Evolutionary conservation across 2,113 vertebrate species (phyloP), one percentile per base, ranked within the genome.

Genomic region (Platysternon megacephalum): DNA sequence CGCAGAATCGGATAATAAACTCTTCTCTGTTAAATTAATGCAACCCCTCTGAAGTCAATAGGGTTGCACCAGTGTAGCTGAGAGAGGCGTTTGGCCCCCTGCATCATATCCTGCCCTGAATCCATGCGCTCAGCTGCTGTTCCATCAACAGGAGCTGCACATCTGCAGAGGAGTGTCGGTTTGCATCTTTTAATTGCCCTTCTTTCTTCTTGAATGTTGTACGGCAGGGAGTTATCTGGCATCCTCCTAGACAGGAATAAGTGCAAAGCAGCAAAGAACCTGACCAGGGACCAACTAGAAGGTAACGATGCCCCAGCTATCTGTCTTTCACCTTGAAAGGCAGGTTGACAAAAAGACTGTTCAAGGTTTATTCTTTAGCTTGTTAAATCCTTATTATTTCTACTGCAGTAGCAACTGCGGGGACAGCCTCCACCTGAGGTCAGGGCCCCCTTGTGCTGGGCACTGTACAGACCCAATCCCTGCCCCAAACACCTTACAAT

Each of bases 241-340:
- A 52, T 35, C 78, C 11, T 49, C 24, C 53, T 6, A 56, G 68
- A 28, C 21, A 76, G 35, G 85, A 83, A 0, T 32, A 89, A 65
- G 72, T 2, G 74, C 13, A 86, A 80, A 95, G 78, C 79, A 49
- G 68, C 46, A n/a, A 87, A 79, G 68, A 85, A 16, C 11, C 6
- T 89, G 61, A 89, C 58, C 49, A 89, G 52, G 48, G n/a, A 82
- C 51, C 90, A 95, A 55, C 14, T 9, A 14, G 82, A 95, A 96
- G 93, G 92, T 96, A 91, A 91, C 0, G 6, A 68, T 61, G 56
- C 29, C 42, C 61, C 32, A 24, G 21, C 49, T 28, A 49, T 0
- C 6, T 81, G 42, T 29, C 74, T 56, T 48, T 39, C 4, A 4
- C 22, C 8, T n/a, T 1, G 5, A 46, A 19, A 74, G 42, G 44